Conservation (phyloP, 23 tunicate genomes). For the Aplidium turbinatum region DNA sequence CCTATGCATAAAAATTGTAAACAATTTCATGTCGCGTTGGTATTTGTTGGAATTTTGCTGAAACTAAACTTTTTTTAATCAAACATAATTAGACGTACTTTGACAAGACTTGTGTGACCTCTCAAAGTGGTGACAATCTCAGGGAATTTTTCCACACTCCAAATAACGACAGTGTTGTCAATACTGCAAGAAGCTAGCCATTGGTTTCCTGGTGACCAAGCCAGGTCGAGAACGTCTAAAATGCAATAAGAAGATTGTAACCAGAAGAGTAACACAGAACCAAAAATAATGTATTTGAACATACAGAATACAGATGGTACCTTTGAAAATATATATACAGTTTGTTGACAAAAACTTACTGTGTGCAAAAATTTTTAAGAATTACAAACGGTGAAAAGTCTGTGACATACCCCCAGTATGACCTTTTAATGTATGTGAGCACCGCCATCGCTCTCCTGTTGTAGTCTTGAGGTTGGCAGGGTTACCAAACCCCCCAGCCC, state of each 20-base stretch:
- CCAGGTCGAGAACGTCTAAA: slow-evolving; percentile 85
- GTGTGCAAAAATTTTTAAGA: too few species aligned
- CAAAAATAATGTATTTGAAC: too few species aligned
- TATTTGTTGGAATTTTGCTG: too few species aligned
- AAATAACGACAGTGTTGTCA: slow-evolving; percentile 92
- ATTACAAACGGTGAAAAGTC: too few species aligned
- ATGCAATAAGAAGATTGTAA: background rate
- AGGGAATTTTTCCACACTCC: slow-evolving; percentile 90
- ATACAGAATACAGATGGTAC: too few species aligned
- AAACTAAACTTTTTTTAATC: too few species aligned
- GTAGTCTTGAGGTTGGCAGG: slow-evolving; percentile 30
- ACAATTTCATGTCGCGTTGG: too few species aligned
- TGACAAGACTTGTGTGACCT: slow-evolving; percentile 90
- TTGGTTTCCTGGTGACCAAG: slow-evolving; percentile 93
- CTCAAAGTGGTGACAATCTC: slow-evolving; percentile 55
- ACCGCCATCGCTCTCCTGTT: slow-evolving; percentile 89
- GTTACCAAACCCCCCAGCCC: slow-evolving; percentile 62
- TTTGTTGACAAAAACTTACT: too few species aligned
- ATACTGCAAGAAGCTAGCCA: slow-evolving; percentile 94
- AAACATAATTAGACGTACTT: too few species aligned
- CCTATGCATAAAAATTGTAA: slow-evolving; percentile 61
- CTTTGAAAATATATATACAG: too few species aligned
- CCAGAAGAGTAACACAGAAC: background rate
- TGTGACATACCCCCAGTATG: slow-evolving; percentile 97
- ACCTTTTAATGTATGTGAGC: slow-evolving; percentile 75